phyloP scores from a whole-genome alignment of 2,888 invertebrate genomes.

The Pseudococcus jackbeardsleyi region DNA sequence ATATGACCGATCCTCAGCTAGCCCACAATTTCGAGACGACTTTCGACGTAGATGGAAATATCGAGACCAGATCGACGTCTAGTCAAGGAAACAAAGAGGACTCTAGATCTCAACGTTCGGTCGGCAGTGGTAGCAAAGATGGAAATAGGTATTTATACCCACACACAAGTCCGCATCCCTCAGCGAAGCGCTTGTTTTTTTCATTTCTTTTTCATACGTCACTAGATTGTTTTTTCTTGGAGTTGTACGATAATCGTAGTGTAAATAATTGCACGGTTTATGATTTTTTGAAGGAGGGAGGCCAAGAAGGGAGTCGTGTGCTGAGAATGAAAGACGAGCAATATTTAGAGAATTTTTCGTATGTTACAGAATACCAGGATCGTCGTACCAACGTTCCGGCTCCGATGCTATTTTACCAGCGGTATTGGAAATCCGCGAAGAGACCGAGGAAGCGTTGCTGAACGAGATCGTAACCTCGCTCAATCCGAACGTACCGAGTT shows the following conservation, averaged over 20 bases:
- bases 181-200: background rate
- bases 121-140: slow-evolving; percentile 71
- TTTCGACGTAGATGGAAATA: slow-evolving; percentile 91
- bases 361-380: slow-evolving; percentile 63
- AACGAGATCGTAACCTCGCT: slow-evolving; percentile 89
- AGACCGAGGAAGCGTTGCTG: slow-evolving; percentile 92
- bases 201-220: slow-evolving; percentile 29
- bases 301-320: no score
- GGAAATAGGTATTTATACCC: slow-evolving; percentile 70
- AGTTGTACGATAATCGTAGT: slow-evolving; percentile 2
- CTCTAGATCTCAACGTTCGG: slow-evolving; percentile 75
- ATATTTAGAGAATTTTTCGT: background rate
- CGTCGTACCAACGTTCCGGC: slow-evolving; percentile 77
- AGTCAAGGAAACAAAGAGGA: slow-evolving; percentile 78
- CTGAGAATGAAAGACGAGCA: no score
- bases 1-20: slow-evolving; percentile 68
- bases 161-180: background rate
- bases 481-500: slow-evolving; percentile 89
- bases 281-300: no score
- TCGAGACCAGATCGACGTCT: slow-evolving; percentile 91
- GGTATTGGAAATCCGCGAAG: slow-evolving; percentile 94
- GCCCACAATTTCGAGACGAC: slow-evolving; percentile 85
- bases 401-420: slow-evolving; percentile 94
- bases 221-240: slow-evolving; percentile 58
- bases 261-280: slow-evolving; percentile 21